Conservation (phyloP, 2,113 vertebrate species). For the Anoura caudifer region DNA sequence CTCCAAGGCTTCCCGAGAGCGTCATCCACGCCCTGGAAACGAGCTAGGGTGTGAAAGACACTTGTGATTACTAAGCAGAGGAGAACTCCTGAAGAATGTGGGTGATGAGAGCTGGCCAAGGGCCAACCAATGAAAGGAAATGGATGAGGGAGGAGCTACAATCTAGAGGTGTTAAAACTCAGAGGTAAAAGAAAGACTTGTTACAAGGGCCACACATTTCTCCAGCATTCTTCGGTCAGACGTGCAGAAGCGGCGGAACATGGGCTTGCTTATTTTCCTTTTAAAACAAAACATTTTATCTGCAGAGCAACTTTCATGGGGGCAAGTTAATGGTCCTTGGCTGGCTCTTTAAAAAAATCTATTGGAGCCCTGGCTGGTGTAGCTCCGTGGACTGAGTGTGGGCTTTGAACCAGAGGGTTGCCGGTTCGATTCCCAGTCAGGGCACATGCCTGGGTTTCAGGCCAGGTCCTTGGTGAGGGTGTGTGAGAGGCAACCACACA, state of each 20-base stretch:
- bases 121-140: neutral
- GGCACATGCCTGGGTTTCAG: too few relatives aligned
- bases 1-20: slow-evolving; percentile 39
- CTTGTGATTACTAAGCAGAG: neutral
- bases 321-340: neutral
- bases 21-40: neutral
- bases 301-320: neutral
- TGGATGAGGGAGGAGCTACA: neutral
- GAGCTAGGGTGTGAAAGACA: neutral
- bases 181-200: neutral
- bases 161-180: neutral
- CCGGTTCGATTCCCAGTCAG: too few relatives aligned
- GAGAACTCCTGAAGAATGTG: neutral
- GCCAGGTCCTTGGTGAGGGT: too few relatives aligned
- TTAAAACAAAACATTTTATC: slow-evolving; percentile 4
- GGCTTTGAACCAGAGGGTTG: too few relatives aligned
- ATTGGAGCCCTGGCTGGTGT: too few relatives aligned
- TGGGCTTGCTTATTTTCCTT: neutral
- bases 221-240: neutral
- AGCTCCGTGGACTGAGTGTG: too few relatives aligned
- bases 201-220: neutral
- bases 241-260: neutral
- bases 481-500: too few relatives aligned
- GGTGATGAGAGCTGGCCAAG: neutral
- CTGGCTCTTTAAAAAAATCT: neutral